Conservation (phyloP, 2,888 invertebrate species). For the Lypha dubia region DNA sequence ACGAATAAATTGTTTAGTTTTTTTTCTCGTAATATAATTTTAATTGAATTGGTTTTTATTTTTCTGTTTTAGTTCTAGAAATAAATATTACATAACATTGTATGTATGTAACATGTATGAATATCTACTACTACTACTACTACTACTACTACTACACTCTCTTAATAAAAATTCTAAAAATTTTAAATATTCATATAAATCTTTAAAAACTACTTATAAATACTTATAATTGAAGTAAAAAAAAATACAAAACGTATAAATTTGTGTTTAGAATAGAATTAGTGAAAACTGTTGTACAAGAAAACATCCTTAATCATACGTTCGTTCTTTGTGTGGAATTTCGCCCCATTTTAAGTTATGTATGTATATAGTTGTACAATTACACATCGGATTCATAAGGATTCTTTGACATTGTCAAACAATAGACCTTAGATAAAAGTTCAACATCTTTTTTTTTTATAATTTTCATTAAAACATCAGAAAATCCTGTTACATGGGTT, state of each 20-base stretch:
- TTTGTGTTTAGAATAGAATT: background rate
- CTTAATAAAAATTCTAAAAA: background rate
- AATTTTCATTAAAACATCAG: too few relatives aligned
- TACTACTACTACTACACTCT: too few relatives aligned
- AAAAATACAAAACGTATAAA: conserved; percentile 15
- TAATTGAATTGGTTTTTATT: conserved; percentile 41
- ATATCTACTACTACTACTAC: too few relatives aligned
- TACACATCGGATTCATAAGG: too few relatives aligned
- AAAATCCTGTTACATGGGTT: too few relatives aligned
- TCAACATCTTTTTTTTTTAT: too few relatives aligned
- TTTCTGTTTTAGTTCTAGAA: conserved; percentile 15
- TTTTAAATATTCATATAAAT: conserved; percentile 20
- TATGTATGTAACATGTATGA: conserved; percentile 25
- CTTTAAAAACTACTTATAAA: conserved; percentile 40
- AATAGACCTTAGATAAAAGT: too few relatives aligned
- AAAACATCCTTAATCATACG: too few relatives aligned
- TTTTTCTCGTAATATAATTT: conserved; percentile 10
- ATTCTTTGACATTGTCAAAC: too few relatives aligned
- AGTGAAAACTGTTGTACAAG: conserved; percentile 19
- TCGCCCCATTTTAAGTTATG: too few relatives aligned
- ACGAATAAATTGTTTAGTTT: background rate
- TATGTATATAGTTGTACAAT: too few relatives aligned
- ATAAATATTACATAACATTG: conserved; percentile 37
- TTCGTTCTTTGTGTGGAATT: too few relatives aligned
- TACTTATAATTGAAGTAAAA: conserved; percentile 36